A percentile compares a stretch with the other conserved stretches of the same genome.
These are phyloP conservation scores for Habroteleia sp. DNA, from an alignment of 2,888 invertebrate species.

Conservation along the genomic window DNA sequence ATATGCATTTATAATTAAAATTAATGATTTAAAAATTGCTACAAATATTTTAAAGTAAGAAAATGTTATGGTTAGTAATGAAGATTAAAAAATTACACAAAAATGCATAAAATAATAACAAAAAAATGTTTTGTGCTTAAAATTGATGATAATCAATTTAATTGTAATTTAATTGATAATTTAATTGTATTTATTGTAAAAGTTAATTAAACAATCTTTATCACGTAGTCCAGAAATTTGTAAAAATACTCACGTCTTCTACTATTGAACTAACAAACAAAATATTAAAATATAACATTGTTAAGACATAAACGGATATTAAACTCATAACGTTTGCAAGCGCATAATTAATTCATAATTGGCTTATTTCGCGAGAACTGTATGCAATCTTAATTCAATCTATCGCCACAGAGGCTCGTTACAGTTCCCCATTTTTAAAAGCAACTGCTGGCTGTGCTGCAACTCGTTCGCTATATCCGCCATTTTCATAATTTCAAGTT, in stretches of 20 bases:
- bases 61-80: no score
- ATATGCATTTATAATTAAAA: no score
- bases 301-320: slow-evolving; percentile 80
- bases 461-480: slow-evolving; percentile 63
- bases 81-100: no score
- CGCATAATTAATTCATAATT: slow-evolving; percentile 80
- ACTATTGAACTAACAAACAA: slow-evolving; percentile 35
- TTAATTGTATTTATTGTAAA: no score
- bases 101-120: no score
- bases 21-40: no score
- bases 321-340: slow-evolving; percentile 77
- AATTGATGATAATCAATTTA: no score
- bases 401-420: slow-evolving; percentile 78
- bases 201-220: no score
- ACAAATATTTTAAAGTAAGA: no score
- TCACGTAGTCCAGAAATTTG: no score
- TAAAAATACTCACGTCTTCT: background rate
- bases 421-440: slow-evolving; percentile 70
- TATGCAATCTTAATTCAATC: slow-evolving; percentile 80
- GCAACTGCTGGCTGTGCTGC: slow-evolving; percentile 65
- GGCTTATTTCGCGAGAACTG: slow-evolving; percentile 77
- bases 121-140: no score
- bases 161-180: no score
- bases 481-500: slow-evolving; percentile 71
- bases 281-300: slow-evolving; percentile 68